Evolutionary conservation across 1,140 invertebrate species (phyloP), one percentile per base, ranked within the genome.

Genomic region (Meloidogyne exigua): DNA sequence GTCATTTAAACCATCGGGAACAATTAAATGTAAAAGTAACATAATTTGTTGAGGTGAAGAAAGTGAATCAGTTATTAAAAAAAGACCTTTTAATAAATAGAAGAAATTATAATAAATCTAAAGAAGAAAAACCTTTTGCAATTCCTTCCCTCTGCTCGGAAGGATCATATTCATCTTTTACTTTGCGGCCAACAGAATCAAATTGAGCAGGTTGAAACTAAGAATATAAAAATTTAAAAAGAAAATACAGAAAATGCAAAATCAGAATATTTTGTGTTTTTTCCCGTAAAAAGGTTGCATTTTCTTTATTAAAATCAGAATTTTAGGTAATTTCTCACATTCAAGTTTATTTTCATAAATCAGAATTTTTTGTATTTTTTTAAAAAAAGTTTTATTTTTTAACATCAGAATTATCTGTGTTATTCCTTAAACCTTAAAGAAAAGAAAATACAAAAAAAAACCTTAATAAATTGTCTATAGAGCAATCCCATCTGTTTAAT

Each of bases 181-280:
- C 89, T 81, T 94, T 91, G 65, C 96, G 91, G 49, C 95, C 95
- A 89, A 98, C 95, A 86, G 93, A 91, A 88, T 98, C 95, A 67
- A 94, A 87, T 86, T 92, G 7, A 93, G 92, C 18, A 93, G 93
- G 78, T 94, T 92, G 89, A 95, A 91, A 91, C 92, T 85, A 32
- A 87, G 84, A 68, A 79, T 21, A 73, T 44, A 42, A 44, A 64
- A 44, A 71, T 0, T 0, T 9, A 68, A 39, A 9, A 39, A 9
- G 9, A 39, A 39, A 39, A 39, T 39, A 39, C 36, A 39, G 28
- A 39, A 39, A 9, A 9, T 39, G n/a, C n/a, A n/a, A n/a, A 39
- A 39, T 39, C 0, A 7, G 10, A 7, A 39, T 32, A 32, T 3
- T 3, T 2, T 32, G 28, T 32, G 28, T 32, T 32, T 32, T 32